Conservation (phyloP, 2,113 vertebrate genomes). For the Ceyx margarethae region DNA sequence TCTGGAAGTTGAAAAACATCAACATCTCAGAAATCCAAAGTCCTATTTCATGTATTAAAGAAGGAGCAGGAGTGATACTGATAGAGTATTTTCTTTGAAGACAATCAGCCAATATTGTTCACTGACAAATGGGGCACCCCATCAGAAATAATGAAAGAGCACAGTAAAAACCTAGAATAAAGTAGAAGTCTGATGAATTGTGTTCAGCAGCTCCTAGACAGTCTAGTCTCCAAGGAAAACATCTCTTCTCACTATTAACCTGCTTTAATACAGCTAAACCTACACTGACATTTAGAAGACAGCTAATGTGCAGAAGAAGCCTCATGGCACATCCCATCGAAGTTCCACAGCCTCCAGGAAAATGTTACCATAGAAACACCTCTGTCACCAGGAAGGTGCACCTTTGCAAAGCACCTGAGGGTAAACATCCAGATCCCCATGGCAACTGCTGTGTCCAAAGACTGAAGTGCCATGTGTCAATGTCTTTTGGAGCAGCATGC, state of each 20-base stretch:
- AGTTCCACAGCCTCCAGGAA: slow-evolving; percentile 63
- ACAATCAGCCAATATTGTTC: neutral
- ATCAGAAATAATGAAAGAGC: neutral
- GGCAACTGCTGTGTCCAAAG: slow-evolving; percentile 68
- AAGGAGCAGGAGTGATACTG: neutral
- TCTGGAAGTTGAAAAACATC: slow-evolving; percentile 4
- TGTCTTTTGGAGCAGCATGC: slow-evolving; percentile 37
- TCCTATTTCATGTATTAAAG: neutral
- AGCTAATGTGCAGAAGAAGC: slow-evolving; percentile 51
- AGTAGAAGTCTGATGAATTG: neutral
- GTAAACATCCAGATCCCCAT: slow-evolving; percentile 70
- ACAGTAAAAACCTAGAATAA: slow-evolving; percentile 34
- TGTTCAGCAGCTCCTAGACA: slow-evolving; percentile 1
- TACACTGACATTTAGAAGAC: slow-evolving; percentile 26
- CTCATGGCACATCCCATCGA: slow-evolving; percentile 22
- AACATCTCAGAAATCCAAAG: neutral
- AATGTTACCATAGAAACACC: slow-evolving; percentile 75
- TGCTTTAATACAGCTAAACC: slow-evolving; percentile 31
- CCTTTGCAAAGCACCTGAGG: slow-evolving; percentile 58
- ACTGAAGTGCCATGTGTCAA: slow-evolving; percentile 36
- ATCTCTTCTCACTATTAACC: neutral
- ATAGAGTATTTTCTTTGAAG: neutral
- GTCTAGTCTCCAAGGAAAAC: neutral
- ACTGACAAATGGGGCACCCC: neutral
- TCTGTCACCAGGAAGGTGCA: slow-evolving; percentile 61